phyloP scores from a whole-genome alignment of 2,888 invertebrate genomes.

The Melanostoma scalare region DNA sequence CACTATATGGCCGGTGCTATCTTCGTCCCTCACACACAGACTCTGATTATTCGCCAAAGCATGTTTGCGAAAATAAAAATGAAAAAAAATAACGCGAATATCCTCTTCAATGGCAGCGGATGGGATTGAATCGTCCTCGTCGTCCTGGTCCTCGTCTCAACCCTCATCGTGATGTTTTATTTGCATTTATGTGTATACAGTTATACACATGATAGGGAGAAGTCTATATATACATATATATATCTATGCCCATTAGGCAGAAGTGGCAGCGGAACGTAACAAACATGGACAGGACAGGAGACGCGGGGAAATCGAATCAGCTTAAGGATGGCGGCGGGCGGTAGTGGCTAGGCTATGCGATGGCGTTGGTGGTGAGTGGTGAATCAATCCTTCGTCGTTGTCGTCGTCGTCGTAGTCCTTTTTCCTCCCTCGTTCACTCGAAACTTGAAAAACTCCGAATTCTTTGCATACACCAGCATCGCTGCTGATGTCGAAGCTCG shows the following conservation, averaged over 20 bases:
- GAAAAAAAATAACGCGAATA: constrained; percentile 54
- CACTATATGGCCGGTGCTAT: constrained; percentile 68
- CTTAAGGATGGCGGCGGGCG: constrained; percentile 19
- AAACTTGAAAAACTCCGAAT: constrained; percentile 64
- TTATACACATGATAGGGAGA: constrained; percentile 62
- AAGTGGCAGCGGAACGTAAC: constrained; percentile 70
- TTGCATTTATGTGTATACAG: constrained; percentile 62
- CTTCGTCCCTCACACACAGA: constrained; percentile 51
- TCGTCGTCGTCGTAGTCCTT: constrained; percentile 31
- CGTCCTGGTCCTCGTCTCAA: constrained; percentile 33
- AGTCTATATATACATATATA: constrained; percentile 28
- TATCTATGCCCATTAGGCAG: constrained; percentile 71
- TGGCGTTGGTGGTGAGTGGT: constrained; percentile 39
- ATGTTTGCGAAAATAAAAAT: constrained; percentile 63
- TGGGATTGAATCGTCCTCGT: constrained; percentile 68
- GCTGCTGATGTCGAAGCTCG: constrained; percentile 38
- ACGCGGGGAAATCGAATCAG: constrained; percentile 59
- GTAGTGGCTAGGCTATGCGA: constrained; percentile 52
- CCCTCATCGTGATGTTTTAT: constrained; percentile 68
- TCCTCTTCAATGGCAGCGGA: constrained; percentile 61
- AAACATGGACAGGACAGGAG: constrained; percentile 67
- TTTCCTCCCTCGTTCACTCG: constrained; percentile 46
- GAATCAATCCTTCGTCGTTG: constrained; percentile 61
- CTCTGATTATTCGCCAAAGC: constrained; percentile 64
- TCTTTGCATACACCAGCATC: constrained; percentile 53